These are phyloP conservation scores for Ptychadena robeensis DNA, from an alignment of 2,797 vertebrate species.

Conservation along the genomic window DNA sequence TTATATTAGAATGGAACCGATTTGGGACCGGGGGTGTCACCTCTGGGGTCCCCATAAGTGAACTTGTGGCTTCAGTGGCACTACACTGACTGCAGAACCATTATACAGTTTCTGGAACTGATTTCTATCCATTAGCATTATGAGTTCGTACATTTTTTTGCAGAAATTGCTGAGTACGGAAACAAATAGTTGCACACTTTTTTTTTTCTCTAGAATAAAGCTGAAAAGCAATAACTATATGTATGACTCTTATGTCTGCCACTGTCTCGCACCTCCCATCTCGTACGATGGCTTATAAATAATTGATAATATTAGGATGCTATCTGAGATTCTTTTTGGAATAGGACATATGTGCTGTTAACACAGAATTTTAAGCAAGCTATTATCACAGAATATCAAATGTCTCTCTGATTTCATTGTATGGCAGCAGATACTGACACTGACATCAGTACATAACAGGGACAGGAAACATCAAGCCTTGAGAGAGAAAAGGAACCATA, in stretches of 20 bases:
- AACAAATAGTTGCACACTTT: neutral
- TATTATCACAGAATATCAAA: conserved; percentile 50
- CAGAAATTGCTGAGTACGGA: conserved; percentile 27
- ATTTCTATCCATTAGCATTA: too few relatives aligned
- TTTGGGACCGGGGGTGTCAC: too few relatives aligned
- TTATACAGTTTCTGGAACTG: too few relatives aligned
- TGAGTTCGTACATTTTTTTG: neutral
- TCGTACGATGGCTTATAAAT: conserved; percentile 37
- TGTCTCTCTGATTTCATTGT: conserved; percentile 25
- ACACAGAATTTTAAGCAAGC: conserved; percentile 51
- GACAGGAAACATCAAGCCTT: neutral
- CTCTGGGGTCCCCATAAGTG: too few relatives aligned
- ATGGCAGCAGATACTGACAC: neutral
- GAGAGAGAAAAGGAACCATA: neutral
- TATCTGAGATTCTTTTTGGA: conserved; percentile 16
- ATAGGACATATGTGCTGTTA: conserved; percentile 56
- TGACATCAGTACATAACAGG: neutral
- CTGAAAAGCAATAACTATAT: conserved; percentile 29
- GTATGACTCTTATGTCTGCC: conserved; percentile 31
- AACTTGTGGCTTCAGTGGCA: too few relatives aligned
- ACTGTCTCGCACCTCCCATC: conserved; percentile 51
- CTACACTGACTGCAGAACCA: too few relatives aligned
- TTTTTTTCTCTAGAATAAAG: conserved; percentile 7
- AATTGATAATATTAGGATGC: conserved; percentile 55
- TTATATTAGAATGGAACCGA: too few relatives aligned